Evolutionary conservation across 2,888 invertebrate species (phyloP).

Genomic region (Cheilosia soror): DNA sequence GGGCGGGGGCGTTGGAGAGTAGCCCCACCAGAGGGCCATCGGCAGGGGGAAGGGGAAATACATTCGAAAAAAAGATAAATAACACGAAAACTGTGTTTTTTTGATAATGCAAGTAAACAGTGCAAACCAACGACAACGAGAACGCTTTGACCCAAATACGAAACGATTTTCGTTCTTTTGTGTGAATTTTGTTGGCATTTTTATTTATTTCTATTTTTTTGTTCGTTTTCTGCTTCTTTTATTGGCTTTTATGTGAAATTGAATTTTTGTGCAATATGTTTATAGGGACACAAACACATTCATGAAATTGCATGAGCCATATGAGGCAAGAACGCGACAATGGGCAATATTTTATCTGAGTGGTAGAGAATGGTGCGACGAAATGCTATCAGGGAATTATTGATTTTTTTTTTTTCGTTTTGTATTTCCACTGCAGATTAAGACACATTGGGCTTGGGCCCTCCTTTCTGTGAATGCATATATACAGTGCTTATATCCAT

Average conservation of each 20-base stretch:
- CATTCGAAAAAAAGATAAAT: conserved; percentile 21
- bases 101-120: conserved; percentile 53
- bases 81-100: conserved; percentile 34
- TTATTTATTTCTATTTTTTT: conserved; percentile 9
- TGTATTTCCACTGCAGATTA: conserved; percentile 17
- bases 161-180: conserved; percentile 46
- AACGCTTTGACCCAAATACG: conserved; percentile 62
- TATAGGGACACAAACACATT: neutral
- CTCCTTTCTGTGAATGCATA: neutral
- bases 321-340: neutral
- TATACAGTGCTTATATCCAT: neutral
- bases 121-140: conserved; percentile 16
- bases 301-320: neutral
- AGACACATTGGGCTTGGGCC: conserved; percentile 15
- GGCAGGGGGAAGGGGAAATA: conserved; percentile 19
- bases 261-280: conserved; percentile 42
- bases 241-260: conserved; percentile 44
- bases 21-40: neutral
- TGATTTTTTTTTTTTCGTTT: conserved; percentile 17
- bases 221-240: conserved; percentile 6
- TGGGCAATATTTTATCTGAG: neutral
- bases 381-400: conserved; percentile 41
- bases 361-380: conserved; percentile 21
- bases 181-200: conserved; percentile 43
- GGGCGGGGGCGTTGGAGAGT: neutral